Conservation (phyloP, 2,888 invertebrate species). For the Drosophila glabriapex region DNA sequence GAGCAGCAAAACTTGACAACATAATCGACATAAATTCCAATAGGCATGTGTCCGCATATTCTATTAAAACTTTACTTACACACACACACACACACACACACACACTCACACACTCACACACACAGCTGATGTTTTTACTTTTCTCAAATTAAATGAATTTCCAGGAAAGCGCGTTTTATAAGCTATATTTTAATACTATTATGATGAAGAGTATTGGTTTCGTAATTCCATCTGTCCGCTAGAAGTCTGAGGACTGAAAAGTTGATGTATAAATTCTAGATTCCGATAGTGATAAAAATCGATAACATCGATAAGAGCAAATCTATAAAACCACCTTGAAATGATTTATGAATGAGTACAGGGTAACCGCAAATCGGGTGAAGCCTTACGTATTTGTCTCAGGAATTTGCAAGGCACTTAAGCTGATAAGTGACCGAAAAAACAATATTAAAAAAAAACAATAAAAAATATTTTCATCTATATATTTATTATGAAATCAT, state of each 20-base stretch:
- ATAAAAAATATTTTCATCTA: background rate
- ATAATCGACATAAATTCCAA: conserved; percentile 80
- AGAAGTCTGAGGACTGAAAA: background rate
- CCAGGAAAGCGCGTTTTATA: conserved; percentile 34
- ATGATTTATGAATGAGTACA: background rate
- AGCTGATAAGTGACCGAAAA: conserved; percentile 40
- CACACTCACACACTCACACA: background rate
- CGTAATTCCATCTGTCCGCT: background rate
- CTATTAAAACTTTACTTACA: conserved; percentile 70
- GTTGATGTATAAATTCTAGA: background rate
- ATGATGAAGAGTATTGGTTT: background rate
- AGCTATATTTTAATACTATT: background rate
- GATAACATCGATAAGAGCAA: background rate
- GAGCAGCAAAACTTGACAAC: conserved; percentile 70
- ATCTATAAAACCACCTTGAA: background rate
- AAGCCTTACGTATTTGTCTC: conserved; percentile 2
- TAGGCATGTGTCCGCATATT: conserved; percentile 68
- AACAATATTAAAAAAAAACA: conserved; percentile 9
- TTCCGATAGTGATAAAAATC: background rate
- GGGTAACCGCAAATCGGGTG: background rate
- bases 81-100: background rate
- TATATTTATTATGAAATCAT: conserved; percentile 19
- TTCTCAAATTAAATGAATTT: conserved; percentile 14
- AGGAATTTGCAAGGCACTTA: conserved; percentile 50
- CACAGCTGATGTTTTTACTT: conserved; percentile 30